phyloP scores from a whole-genome alignment of 2,113 vertebrate genomes.

The Hippotragus niger region DNA sequence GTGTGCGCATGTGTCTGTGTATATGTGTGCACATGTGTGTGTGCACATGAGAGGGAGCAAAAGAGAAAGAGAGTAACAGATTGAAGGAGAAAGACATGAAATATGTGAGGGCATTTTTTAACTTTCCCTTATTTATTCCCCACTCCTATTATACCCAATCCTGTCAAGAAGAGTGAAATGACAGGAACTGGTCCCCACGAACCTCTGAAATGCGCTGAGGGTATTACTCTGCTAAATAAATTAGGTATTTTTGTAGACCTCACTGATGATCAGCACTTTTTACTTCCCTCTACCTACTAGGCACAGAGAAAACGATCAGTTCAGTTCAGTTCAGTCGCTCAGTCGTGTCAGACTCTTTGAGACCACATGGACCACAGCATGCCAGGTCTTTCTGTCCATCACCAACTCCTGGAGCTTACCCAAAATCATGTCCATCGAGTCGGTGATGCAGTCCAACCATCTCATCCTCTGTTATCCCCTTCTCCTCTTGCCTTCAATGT shows the following conservation, averaged over 20 bases:
- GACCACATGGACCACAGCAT: accelerated
- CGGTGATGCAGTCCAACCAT: accelerated
- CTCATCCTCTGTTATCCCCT: neutral
- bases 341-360: neutral
- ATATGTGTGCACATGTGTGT: too few relatives aligned
- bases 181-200: neutral
- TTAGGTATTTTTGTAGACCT: neutral
- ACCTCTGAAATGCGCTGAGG: neutral
- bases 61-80: neutral
- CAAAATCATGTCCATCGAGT: neutral
- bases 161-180: neutral
- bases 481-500: neutral
- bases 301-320: neutral
- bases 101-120: neutral
- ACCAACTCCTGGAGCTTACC: neutral
- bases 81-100: neutral
- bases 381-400: neutral
- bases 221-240: neutral
- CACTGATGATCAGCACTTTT: neutral
- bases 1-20: too few relatives aligned
- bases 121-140: neutral
- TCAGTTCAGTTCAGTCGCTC: neutral
- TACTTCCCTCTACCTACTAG: neutral
- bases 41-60: neutral
- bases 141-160: neutral